These are phyloP conservation scores for Lethocerus indicus DNA, from an alignment of 1,140 invertebrate genomes.

Conservation along the genomic window DNA sequence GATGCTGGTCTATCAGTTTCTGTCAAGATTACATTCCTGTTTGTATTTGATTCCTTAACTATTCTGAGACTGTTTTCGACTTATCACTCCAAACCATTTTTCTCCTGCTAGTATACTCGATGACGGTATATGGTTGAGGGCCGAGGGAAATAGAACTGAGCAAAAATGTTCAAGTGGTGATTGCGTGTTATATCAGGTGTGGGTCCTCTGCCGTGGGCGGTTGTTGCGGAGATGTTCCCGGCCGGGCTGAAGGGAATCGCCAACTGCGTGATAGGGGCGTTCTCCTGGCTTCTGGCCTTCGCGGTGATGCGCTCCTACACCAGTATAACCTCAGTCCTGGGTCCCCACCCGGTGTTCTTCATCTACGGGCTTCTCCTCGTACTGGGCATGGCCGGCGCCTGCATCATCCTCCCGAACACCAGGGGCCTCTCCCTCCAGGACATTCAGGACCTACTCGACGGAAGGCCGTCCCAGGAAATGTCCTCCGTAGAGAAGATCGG, in stretches of 20 bases:
- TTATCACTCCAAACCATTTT: too few relatives aligned
- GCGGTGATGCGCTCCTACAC: too few relatives aligned
- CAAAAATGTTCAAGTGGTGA: too few relatives aligned
- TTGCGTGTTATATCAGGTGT: conserved; percentile 33
- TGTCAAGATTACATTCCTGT: neutral
- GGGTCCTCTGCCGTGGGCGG: conserved; percentile 69
- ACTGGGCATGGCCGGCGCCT: neutral
- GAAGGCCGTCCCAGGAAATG: too few relatives aligned
- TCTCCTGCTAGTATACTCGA: too few relatives aligned
- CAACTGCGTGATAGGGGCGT: neutral
- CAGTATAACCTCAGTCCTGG: too few relatives aligned
- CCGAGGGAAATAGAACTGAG: too few relatives aligned
- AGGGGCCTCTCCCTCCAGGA: neutral
- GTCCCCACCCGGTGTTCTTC: neutral
- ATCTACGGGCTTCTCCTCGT: neutral
- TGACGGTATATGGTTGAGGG: too few relatives aligned
- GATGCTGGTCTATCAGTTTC: neutral
- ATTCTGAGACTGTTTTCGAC: too few relatives aligned
- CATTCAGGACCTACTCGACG: neutral
- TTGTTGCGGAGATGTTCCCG: conserved; percentile 74
- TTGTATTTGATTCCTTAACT: too few relatives aligned
- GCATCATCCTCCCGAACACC: neutral
- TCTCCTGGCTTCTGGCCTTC: neutral
- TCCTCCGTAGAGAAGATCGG: too few relatives aligned
- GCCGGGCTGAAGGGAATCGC: conserved; percentile 2